Evolutionary conservation across 1,140 invertebrate genomes (phyloP).

Genomic region (Limonius californicus): DNA sequence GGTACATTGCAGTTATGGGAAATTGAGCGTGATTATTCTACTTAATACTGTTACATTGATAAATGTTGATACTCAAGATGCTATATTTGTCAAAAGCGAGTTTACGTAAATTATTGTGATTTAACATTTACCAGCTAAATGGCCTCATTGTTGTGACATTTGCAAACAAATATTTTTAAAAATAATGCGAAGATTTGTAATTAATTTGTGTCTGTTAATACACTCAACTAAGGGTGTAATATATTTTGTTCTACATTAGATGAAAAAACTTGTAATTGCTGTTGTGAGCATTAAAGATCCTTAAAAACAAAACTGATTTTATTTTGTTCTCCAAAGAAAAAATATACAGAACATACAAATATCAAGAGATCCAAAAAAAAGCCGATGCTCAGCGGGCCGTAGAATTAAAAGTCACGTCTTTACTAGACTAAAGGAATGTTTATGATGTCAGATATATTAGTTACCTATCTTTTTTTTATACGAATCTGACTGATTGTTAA

Average conservation of each 20-base stretch:
- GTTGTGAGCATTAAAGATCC: conserved; percentile 45
- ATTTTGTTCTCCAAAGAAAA: no score
- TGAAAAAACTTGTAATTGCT: conserved; percentile 39
- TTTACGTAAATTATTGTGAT: not conserved
- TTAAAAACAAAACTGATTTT: no score
- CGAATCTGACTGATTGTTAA: no score
- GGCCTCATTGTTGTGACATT: conserved; percentile 13
- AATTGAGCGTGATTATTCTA: not conserved
- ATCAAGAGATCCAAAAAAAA: no score
- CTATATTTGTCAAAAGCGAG: not conserved
- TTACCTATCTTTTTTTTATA: no score
- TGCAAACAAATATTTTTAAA: not conserved
- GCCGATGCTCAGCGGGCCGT: no score
- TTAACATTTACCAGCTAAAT: conserved; percentile 1
- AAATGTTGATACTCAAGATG: not conserved
- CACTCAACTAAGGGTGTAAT: not conserved
- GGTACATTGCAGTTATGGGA: not conserved
- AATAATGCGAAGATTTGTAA: not conserved
- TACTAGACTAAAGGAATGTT: no score
- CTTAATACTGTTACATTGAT: not conserved
- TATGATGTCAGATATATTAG: no score
- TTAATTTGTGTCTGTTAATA: not conserved
- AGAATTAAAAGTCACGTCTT: no score
- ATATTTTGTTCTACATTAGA: conserved; percentile 6
- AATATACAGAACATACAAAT: no score